These are phyloP conservation scores for Tachina grossa DNA, from an alignment of 2,888 invertebrate genomes.

Conservation along the genomic window DNA sequence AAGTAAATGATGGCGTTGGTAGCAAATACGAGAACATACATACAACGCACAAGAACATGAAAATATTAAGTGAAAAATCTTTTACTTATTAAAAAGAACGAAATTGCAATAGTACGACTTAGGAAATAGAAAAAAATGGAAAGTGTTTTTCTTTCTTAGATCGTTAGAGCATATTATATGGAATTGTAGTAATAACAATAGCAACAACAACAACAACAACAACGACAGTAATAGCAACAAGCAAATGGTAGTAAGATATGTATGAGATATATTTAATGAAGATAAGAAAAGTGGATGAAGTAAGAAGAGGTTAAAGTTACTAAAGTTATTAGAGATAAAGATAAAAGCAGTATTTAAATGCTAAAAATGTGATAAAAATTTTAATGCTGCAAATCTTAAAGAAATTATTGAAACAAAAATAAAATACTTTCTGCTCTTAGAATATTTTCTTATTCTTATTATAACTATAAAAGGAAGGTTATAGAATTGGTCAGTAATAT, in stretches of 20 bases:
- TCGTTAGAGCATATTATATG: conserved; percentile 47
- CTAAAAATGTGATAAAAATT: background rate
- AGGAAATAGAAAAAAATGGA: conserved; percentile 25
- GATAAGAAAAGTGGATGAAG: too few species aligned
- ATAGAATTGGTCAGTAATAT: too few species aligned
- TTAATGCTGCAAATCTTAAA: background rate
- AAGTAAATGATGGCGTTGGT: background rate
- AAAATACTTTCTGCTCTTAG: background rate
- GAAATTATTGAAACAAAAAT: background rate
- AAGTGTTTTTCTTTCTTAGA: conserved; percentile 1
- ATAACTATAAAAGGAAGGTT: too few species aligned
- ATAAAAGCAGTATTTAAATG: background rate
- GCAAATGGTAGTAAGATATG: conserved; percentile 53
- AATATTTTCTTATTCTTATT: too few species aligned
- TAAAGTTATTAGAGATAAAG: background rate
- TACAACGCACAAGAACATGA: conserved; percentile 11
- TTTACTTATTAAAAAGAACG: conserved; percentile 11
- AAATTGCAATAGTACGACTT: conserved; percentile 26
- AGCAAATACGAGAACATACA: background rate
- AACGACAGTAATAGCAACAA: conserved; percentile 63
- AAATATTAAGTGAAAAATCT: conserved; percentile 1
- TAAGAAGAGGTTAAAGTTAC: background rate
- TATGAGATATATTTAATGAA: background rate
- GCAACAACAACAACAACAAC: conserved; percentile 51
- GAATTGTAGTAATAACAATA: conserved; percentile 50